Evolutionary conservation across 2,113 vertebrate species (phyloP).

Genomic region (Phycodurus eques): DNA sequence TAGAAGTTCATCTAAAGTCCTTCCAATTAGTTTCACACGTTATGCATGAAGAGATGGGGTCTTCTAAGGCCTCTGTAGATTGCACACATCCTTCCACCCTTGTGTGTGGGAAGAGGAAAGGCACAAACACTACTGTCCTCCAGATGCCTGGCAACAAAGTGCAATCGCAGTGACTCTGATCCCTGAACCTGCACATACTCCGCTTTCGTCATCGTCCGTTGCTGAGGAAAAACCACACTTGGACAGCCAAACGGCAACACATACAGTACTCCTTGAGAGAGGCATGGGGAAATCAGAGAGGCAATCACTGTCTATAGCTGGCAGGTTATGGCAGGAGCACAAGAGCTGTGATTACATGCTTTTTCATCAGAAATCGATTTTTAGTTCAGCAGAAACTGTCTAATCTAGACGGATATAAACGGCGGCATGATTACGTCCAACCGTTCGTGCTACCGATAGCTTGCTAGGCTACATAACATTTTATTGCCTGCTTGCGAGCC

Average conservation of each 20-base stretch:
- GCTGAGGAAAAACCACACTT: conserved; percentile 37
- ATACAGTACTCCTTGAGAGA: conserved; percentile 25
- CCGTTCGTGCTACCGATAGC: too few relatives aligned
- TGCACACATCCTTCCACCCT: conserved; percentile 43
- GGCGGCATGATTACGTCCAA: too few relatives aligned
- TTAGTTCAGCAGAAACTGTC: conserved; percentile 42
- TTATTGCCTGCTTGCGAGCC: too few relatives aligned
- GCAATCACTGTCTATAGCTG: conserved; percentile 11
- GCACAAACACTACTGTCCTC: conserved; percentile 39
- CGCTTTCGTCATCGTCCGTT: conserved; percentile 28
- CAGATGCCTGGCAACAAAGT: conserved; percentile 25
- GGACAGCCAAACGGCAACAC: conserved; percentile 23
- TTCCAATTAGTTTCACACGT: neutral
- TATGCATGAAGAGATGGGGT: neutral
- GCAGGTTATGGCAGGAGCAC: conserved; percentile 6
- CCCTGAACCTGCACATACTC: conserved; percentile 49
- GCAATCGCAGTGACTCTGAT: conserved; percentile 50
- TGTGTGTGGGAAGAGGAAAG: conserved; percentile 56
- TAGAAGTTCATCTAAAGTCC: neutral
- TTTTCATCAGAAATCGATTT: conserved; percentile 57
- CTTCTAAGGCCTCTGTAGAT: conserved; percentile 34
- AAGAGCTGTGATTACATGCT: conserved; percentile 29
- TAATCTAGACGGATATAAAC: conserved; percentile 42
- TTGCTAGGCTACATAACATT: too few relatives aligned
- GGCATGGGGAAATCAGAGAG: conserved; percentile 17